Evolutionary conservation across 2,888 invertebrate species (phyloP).

Genomic region (Drosophila eohydei): DNA sequence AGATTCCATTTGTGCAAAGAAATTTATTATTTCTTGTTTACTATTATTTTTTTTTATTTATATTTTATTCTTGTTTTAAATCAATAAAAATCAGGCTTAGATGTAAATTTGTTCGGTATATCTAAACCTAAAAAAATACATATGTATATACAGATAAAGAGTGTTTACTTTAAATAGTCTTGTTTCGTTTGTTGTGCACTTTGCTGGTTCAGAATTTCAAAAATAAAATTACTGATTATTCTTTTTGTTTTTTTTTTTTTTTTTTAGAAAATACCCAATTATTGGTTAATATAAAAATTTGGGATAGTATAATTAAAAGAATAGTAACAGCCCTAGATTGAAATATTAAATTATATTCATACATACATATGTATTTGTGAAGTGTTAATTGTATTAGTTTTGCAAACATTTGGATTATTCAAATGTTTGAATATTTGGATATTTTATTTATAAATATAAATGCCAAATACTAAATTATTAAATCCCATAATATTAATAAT

Average conservation of each 20-base stretch:
- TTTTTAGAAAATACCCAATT: conserved; percentile 30
- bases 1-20: neutral
- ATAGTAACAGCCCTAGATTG: conserved; percentile 27
- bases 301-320: conserved; percentile 17
- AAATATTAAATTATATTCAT: conserved; percentile 21
- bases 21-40: neutral
- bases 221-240: conserved; percentile 40
- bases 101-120: conserved; percentile 57
- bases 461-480: conserved; percentile 25
- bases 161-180: conserved; percentile 64
- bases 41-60: conserved; percentile 14
- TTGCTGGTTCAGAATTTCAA: conserved; percentile 54
- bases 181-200: conserved; percentile 63
- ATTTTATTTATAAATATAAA: conserved; percentile 26
- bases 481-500: neutral
- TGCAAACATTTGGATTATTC: neutral
- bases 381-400: conserved; percentile 11
- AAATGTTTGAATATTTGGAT: conserved; percentile 22
- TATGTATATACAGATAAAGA: conserved; percentile 64
- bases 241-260: too few relatives aligned
- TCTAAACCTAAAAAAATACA: conserved; percentile 61
- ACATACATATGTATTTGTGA: conserved; percentile 19
- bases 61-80: conserved; percentile 45
- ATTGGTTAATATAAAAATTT: conserved; percentile 18
- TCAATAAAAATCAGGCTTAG: conserved; percentile 54